Evolutionary conservation across 2,888 invertebrate genomes (phyloP).

Genomic region (Venusia cambrica): DNA sequence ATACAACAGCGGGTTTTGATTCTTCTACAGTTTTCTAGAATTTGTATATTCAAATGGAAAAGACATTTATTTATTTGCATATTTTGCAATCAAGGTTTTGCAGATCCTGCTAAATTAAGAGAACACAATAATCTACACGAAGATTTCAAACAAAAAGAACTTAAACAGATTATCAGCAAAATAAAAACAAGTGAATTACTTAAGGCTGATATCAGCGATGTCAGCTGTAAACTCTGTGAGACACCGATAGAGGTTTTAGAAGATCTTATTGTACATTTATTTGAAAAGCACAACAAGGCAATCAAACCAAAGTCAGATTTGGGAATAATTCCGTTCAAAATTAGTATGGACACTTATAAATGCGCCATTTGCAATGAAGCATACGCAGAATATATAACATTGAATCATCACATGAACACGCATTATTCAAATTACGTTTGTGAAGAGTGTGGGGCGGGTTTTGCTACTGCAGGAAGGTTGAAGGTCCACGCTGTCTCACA

Average conservation of each 20-base stretch:
- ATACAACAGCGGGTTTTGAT: slow-evolving; percentile 46
- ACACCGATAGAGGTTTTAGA: slow-evolving; percentile 6
- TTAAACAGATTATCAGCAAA: too few relatives aligned
- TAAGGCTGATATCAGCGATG: slow-evolving; percentile 20
- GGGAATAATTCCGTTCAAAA: slow-evolving; percentile 19
- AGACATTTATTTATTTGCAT: slow-evolving; percentile 34
- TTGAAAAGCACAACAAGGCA: slow-evolving; percentile 15
- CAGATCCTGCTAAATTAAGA: slow-evolving; percentile 20
- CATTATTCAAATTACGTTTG: slow-evolving; percentile 54
- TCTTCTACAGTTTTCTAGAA: slow-evolving; percentile 15
- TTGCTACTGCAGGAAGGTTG: slow-evolving; percentile 25
- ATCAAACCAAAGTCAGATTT: slow-evolving; percentile 1
- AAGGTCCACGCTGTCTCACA: slow-evolving; percentile 15
- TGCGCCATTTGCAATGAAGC: slow-evolving; percentile 15
- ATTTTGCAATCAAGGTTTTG: slow-evolving; percentile 40
- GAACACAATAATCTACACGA: slow-evolving; percentile 10
- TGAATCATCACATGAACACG: slow-evolving; percentile 45
- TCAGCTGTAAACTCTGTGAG: slow-evolving; percentile 21
- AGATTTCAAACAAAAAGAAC: slow-evolving; percentile 2
- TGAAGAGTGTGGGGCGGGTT: slow-evolving; percentile 36
- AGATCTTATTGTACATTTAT: slow-evolving; percentile 15
- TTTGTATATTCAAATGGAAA: slow-evolving; percentile 14
- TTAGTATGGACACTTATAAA: slow-evolving; percentile 8
- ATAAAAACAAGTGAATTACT: slow-evolving; percentile 1
- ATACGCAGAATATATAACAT: slow-evolving; percentile 17